Percentiles rank a stretch among this genome's conserved stretches.
These are phyloP conservation scores for Tiliacea citrago DNA, from an alignment of 2,888 invertebrate species.

Conservation along the genomic window DNA sequence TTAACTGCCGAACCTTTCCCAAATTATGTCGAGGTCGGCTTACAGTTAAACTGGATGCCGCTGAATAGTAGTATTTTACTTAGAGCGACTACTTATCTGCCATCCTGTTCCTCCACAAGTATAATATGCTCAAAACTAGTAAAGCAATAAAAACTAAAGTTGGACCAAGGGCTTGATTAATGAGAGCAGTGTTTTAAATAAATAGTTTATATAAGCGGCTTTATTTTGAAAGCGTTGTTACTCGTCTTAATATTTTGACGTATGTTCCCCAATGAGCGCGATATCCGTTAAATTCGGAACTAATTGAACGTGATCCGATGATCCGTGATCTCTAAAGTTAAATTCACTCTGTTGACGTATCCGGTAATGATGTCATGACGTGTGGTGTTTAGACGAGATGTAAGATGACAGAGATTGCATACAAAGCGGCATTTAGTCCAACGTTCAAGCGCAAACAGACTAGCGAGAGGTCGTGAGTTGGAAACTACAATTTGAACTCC, in stretches of 20 bases:
- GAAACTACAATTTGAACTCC: not conserved
- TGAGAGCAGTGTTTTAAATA: not conserved
- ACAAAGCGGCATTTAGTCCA: not conserved
- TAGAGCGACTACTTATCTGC: not conserved
- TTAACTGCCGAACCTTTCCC: not conserved
- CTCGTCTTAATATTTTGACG: conserved; percentile 18
- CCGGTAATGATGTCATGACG: conserved; percentile 19
- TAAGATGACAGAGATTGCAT: not conserved
- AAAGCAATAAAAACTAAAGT: not conserved
- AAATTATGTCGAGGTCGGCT: not conserved
- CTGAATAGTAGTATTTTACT: not conserved
- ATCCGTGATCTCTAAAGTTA: conserved; percentile 20
- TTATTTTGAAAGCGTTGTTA: not conserved
- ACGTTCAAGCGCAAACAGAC: not conserved
- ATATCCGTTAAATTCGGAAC: conserved; percentile 49
- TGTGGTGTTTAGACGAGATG: not conserved
- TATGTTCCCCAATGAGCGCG: conserved; percentile 15
- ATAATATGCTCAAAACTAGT: too few relatives aligned
- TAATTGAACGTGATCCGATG: conserved; percentile 44
- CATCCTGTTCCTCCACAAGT: not conserved
- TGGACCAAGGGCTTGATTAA: too few relatives aligned
- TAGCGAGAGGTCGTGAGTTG: not conserved
- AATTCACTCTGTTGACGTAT: conserved; percentile 4
- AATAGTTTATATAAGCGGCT: too few relatives aligned
- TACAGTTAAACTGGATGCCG: not conserved